Conservation (phyloP, 2,113 vertebrate genomes). For the Hemiscyllium ocellatum region DNA sequence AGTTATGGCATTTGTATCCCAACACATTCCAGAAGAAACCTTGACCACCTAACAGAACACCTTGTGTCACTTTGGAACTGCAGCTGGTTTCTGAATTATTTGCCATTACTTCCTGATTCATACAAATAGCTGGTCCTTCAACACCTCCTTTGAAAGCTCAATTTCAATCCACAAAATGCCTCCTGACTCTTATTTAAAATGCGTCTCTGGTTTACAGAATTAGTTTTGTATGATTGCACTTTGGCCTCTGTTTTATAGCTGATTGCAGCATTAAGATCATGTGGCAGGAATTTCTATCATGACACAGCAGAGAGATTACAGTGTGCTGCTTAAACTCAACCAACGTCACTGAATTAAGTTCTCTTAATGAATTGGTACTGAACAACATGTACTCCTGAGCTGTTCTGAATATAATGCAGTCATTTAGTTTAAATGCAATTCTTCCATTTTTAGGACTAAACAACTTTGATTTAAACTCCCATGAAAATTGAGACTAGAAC, state of each 20-base stretch:
- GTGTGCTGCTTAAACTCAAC: background rate
- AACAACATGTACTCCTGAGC: conserved; percentile 5
- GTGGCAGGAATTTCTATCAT: background rate
- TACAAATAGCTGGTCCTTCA: background rate
- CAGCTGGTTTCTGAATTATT: background rate
- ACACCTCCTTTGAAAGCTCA: background rate
- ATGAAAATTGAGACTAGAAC: conserved; percentile 11
- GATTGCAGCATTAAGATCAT: background rate
- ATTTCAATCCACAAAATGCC: background rate
- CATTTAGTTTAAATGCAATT: background rate
- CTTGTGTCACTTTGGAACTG: background rate
- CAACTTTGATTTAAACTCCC: background rate
- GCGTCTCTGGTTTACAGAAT: background rate
- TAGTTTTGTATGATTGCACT: background rate
- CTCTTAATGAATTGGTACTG: conserved; percentile 13
- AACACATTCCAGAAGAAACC: background rate
- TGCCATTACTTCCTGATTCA: background rate
- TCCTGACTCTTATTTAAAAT: background rate
- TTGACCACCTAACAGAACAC: background rate
- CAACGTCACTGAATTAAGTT: background rate
- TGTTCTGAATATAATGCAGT: background rate
- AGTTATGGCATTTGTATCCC: background rate
- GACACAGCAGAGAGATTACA: background rate
- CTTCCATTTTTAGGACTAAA: background rate
- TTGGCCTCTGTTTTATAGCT: background rate